These are phyloP conservation scores for Margaritifera margaritifera DNA, from an alignment of 2,888 invertebrate species.

Conservation along the genomic window DNA sequence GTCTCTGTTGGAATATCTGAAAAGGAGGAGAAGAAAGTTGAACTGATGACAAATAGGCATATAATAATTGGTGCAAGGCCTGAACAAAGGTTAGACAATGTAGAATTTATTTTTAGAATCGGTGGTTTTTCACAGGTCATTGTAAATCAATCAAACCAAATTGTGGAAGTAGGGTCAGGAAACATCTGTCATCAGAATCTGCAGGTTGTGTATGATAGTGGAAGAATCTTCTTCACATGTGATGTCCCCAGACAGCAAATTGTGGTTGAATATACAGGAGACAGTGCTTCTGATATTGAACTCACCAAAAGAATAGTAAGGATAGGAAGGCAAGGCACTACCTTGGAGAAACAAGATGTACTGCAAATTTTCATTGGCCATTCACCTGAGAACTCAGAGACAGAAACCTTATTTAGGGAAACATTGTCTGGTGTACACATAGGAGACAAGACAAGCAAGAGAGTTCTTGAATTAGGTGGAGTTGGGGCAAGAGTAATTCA, in stretches of 20 bases:
- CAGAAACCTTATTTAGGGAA: too few relatives aligned
- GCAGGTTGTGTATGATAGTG: conserved; percentile 7
- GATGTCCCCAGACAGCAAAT: conserved; percentile 13
- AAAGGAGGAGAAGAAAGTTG: too few relatives aligned
- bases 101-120: not conserved
- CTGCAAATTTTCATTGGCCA: not conserved
- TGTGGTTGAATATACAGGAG: conserved; percentile 20
- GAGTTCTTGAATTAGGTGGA: too few relatives aligned
- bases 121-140: too few relatives aligned
- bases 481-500: too few relatives aligned
- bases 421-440: not conserved
- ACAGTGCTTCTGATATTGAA: conserved; percentile 21
- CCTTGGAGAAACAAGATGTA: conserved; percentile 1
- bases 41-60: too few relatives aligned
- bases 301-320: conserved; percentile 1
- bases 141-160: not conserved
- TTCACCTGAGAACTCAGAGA: too few relatives aligned
- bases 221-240: conserved; percentile 16
- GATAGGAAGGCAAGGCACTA: not conserved
- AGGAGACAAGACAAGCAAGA: not conserved
- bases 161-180: conserved; percentile 26
- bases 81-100: conserved; percentile 7
- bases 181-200: conserved; percentile 18
- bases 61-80: conserved; percentile 15
- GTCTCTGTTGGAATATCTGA: too few relatives aligned